Percentiles rank a stretch among this genome's conserved stretches.
These are phyloP conservation scores for Drosophila subobscura DNA, from an alignment of 1,140 invertebrate genomes.

Conservation along the genomic window DNA sequence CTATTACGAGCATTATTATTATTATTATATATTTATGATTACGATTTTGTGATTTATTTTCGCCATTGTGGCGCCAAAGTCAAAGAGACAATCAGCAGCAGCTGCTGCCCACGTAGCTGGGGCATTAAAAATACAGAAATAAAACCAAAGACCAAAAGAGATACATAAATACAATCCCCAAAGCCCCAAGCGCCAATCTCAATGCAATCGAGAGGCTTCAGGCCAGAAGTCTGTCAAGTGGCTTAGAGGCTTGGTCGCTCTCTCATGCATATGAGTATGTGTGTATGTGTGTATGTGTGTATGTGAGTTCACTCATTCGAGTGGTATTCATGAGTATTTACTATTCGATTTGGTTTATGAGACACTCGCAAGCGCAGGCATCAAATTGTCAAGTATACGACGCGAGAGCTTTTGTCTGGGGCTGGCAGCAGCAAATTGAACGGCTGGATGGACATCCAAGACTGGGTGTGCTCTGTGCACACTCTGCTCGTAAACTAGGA, in stretches of 20 bases:
- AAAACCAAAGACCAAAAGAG: constrained; percentile 20
- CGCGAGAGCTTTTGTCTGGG: constrained; percentile 52
- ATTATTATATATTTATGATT: constrained; percentile 58
- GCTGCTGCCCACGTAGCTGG: constrained; percentile 71
- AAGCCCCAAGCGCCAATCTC: constrained; percentile 47
- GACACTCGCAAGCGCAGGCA: constrained; percentile 34
- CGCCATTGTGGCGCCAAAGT: constrained; percentile 76
- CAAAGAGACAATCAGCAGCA: constrained; percentile 79
- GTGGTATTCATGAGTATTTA: constrained; percentile 58
- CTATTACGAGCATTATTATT: constrained; percentile 47
- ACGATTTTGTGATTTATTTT: constrained; percentile 52
- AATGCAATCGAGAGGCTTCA: constrained; percentile 49
- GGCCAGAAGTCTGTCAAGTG: constrained; percentile 70
- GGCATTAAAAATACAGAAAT: constrained; percentile 6
- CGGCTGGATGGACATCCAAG: constrained; percentile 27
- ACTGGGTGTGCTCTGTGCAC: too few relatives aligned
- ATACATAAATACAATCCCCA: constrained; percentile 6
- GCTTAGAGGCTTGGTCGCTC: constrained; percentile 67
- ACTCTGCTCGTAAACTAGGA: too few relatives aligned
- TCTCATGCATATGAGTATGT: constrained; percentile 17
- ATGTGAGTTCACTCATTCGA: too few relatives aligned
- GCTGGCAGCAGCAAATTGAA: constrained; percentile 62
- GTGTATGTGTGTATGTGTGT: constrained; percentile 26
- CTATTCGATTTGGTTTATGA: constrained; percentile 73
- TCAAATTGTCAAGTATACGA: constrained; percentile 74